Evolutionary conservation across 2,888 invertebrate genomes (phyloP), one percentile per base, ranked within the genome.

Genomic region (Folsomia candida): DNA sequence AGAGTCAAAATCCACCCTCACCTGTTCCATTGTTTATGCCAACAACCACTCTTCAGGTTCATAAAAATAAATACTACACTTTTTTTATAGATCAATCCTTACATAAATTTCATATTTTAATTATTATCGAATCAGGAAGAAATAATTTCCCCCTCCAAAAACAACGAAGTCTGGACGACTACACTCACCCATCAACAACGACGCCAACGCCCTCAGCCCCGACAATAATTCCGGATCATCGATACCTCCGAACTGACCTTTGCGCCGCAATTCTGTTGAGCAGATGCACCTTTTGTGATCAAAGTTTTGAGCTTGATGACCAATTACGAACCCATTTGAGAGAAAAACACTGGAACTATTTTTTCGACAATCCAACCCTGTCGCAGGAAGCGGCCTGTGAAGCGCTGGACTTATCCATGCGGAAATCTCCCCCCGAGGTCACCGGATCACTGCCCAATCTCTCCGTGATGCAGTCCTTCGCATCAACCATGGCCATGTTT

Each of bases 341-440:
- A 68, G 68, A 73, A 51, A 58, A 61, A 4, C 73, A 73, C 51
- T 73, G 68, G 66, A 70, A 73, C 67, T 70, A 73, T 67, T 73
- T 70, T 29, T 37, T 71, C 27, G 18, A 18, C 47, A 18, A 47
- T 18, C 47, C 47, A 47, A 11, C 47, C 47, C 18, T 18, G 18
- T 11, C 47, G 9, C 29, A 62, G n/a, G 22, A 27, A 28, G 9
- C 11, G 2, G 14, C 20, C n/a, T 14, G 25, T 22, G 64, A 64
- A 51, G 64, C 26, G 14, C 51, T 64, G 22, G 64, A 64, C 20
- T 20, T 64, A 14, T 47, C 51, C 51, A 25, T 64, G 25, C n/a
- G 64, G 28, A 64, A 64, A 4, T n/a, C 57, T 22, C 47, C 47
- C 14, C 6, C 9, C 11, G 6, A 11, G 6, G 6, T 6, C 9